Evolutionary conservation across 1,140 invertebrate genomes (phyloP).

Genomic region (Lordiphosa mommai): DNA sequence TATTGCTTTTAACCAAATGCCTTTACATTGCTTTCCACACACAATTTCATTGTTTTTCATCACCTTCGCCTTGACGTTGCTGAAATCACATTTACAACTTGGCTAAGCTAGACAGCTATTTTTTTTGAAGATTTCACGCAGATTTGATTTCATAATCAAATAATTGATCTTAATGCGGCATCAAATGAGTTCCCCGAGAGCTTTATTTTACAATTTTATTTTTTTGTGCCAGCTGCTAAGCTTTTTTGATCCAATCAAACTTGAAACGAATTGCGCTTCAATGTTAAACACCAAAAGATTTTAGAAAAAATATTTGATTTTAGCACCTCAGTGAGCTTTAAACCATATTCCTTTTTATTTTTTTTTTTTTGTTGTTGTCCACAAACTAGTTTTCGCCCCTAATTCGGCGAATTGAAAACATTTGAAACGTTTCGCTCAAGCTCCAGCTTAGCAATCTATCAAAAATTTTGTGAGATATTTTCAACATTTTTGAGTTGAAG

Average conservation of each 20-base stretch:
- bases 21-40: conserved; percentile 36
- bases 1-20: conserved; percentile 26
- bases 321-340: conserved; percentile 52
- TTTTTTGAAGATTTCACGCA: conserved; percentile 63
- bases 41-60: conserved; percentile 34
- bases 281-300: conserved; percentile 39
- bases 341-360: conserved; percentile 26
- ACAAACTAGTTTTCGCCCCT: conserved; percentile 56
- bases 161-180: conserved; percentile 79
- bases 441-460: conserved; percentile 48
- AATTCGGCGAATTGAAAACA: conserved; percentile 45
- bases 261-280: conserved; percentile 72
- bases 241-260: conserved; percentile 67
- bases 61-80: conserved; percentile 24
- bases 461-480: conserved; percentile 47
- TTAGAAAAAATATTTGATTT: conserved; percentile 28
- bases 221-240: conserved; percentile 53
- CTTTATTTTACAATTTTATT: conserved; percentile 32
- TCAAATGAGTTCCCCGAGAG: conserved; percentile 47
- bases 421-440: conserved; percentile 7
- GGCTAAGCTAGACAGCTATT: conserved; percentile 55
- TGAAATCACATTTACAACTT: conserved; percentile 40
- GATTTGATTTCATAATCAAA: conserved; percentile 78
- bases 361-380: conserved; percentile 21
- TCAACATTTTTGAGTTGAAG: background rate